phyloP scores from a whole-genome alignment of 2,797 vertebrate species.

The Platalea minor region DNA sequence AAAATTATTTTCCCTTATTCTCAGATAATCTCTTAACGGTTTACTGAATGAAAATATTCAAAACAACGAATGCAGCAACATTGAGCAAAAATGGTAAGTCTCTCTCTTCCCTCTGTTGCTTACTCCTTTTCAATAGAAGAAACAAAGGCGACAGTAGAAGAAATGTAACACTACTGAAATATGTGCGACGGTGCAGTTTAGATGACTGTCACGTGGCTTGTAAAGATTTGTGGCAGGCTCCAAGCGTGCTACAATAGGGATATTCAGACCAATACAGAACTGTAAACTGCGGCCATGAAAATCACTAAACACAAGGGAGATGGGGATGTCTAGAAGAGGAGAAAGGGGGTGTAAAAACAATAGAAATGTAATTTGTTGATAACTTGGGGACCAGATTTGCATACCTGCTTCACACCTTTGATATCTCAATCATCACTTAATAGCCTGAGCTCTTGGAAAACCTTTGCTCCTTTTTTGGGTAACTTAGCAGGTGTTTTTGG shows the following conservation, averaged over 20 bases:
- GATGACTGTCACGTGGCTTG: background rate
- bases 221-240: background rate
- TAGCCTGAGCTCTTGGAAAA: background rate
- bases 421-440: background rate
- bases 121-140: background rate
- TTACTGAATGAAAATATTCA: background rate
- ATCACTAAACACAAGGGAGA: background rate
- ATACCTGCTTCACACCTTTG: background rate
- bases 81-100: background rate
- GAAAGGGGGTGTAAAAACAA: background rate
- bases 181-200: background rate
- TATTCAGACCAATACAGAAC: background rate
- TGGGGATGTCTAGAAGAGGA: background rate
- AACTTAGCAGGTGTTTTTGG: background rate
- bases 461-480: background rate
- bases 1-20: conserved; percentile 1
- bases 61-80: background rate
- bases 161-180: background rate
- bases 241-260: background rate
- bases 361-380: background rate
- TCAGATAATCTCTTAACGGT: background rate
- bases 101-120: background rate
- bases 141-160: conserved; percentile 5
- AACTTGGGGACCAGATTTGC: background rate
- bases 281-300: background rate